These are phyloP conservation scores for Artibeus jamaicensis DNA, from an alignment of 2,797 vertebrate genomes.

Conservation along the genomic window DNA sequence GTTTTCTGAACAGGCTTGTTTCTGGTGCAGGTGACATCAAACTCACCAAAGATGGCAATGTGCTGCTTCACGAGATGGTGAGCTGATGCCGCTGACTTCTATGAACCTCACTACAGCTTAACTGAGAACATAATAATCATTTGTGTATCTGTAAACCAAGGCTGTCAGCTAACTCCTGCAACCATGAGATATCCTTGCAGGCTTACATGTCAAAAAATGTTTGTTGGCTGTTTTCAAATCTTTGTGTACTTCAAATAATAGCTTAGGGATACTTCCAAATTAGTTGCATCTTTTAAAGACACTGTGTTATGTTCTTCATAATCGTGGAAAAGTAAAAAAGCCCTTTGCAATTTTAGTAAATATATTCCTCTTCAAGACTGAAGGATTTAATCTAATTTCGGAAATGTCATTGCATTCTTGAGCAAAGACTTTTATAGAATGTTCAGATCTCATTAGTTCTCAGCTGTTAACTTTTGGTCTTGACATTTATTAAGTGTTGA, in stretches of 20 bases:
- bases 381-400: slow-evolving; percentile 64
- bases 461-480: slow-evolving; percentile 21
- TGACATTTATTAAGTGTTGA: slow-evolving; percentile 54
- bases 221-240: slow-evolving; percentile 42
- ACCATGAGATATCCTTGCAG: slow-evolving; percentile 21
- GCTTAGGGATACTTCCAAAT: slow-evolving; percentile 22
- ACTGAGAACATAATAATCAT: not conserved
- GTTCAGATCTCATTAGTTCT: slow-evolving; percentile 60
- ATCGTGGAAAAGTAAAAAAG: slow-evolving; percentile 42
- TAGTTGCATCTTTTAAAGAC: slow-evolving; percentile 43
- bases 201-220: slow-evolving; percentile 28
- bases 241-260: slow-evolving; percentile 25
- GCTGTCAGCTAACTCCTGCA: not conserved
- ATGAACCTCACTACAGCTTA: not conserved
- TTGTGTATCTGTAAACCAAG: slow-evolving; percentile 1
- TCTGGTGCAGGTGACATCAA: slow-evolving; percentile 92
- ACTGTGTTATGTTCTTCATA: slow-evolving; percentile 42
- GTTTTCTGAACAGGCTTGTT: slow-evolving; percentile 86
- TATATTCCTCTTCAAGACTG: slow-evolving; percentile 57
- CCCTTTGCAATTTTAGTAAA: slow-evolving; percentile 56
- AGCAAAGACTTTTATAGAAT: slow-evolving; percentile 39
- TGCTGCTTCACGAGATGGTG: slow-evolving; percentile 83
- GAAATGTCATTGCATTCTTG: slow-evolving; percentile 63
- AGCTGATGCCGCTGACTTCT: slow-evolving; percentile 82
- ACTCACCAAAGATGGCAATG: slow-evolving; percentile 92